Base-by-base conservation (phyloP, 2,888 invertebrate genomes). In the Eupithecia subumbrata region DNA sequence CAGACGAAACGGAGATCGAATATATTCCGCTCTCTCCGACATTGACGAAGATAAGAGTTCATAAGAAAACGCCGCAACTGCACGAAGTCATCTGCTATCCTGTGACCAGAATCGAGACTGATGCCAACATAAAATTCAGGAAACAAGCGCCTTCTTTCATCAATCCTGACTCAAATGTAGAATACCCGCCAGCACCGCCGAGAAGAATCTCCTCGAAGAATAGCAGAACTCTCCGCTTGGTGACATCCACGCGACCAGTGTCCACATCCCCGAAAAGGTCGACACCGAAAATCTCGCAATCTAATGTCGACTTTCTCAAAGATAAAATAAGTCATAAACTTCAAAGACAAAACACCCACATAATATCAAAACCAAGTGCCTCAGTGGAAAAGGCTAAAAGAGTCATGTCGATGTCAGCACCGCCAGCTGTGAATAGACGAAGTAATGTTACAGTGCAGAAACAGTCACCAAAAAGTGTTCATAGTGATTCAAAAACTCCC, bases 11-110 rank as follows among this genome's bases (percentile, higher is more conserved):
- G 85, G 96, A 97, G 94, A 96, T 97, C 89, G 97, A 97, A 95
- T 97, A 97, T 91, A 97, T 97, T 91, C 97, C 97, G 87, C 97
- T 97, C 86, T 97, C 97, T 80, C 96, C 97, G 70, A 97, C 97
- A 82, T 93, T 97, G 87, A 97, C 97, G 83, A 97, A 97, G 95
- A 97, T 97, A 88, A 96, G 97, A 89, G 96, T 97, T 71, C 97
- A 97, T 89, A 97, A 96, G 93, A 96, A 95, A 86, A 90, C 92
- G 77, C 94, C 95, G 77, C 90, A 91, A 77, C 82, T 89, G 72
- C 91, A 91, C 67, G 96, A 96, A 91, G 95, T 96, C 60, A 91
- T 96, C 79, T 96, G 96, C 87, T 96, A 96, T 86, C 96, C 96
- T 48, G 80, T 92, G 37, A 95, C 95, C 60, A 90, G 87, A 74